phyloP scores from a whole-genome alignment of 1,140 invertebrate genomes.

The Drosophila pachea region DNA sequence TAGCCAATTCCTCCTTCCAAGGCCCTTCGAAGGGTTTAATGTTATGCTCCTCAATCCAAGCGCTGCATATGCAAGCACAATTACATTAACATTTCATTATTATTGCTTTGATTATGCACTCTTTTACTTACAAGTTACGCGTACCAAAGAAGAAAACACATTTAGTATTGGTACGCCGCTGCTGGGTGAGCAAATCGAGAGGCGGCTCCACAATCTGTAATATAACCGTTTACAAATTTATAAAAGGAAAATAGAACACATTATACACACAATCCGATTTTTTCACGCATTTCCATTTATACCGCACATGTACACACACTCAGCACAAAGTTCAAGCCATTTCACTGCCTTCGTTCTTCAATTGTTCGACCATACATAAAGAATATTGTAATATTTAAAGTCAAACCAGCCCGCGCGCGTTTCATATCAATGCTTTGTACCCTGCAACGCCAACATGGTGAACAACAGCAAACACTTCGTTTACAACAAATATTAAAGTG shows the following conservation, averaged over 20 bases:
- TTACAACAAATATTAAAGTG: slow-evolving; percentile 41
- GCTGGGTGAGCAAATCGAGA: slow-evolving; percentile 83
- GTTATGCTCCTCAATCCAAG: slow-evolving; percentile 92
- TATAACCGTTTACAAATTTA: background rate
- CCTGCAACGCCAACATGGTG: no score
- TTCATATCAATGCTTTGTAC: slow-evolving; percentile 24
- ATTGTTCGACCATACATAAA: slow-evolving; percentile 14
- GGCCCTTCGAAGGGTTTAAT: slow-evolving; percentile 89
- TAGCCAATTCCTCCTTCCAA: slow-evolving; percentile 89
- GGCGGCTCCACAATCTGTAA: slow-evolving; percentile 85
- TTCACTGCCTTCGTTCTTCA: slow-evolving; percentile 2
- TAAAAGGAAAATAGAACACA: background rate
- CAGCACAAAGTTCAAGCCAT: slow-evolving; percentile 19
- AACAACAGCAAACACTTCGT: slow-evolving; percentile 7
- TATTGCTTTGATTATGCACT: background rate
- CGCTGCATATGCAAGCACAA: slow-evolving; percentile 81
- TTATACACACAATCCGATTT: background rate
- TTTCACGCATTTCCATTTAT: background rate
- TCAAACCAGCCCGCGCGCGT: slow-evolving; percentile 8
- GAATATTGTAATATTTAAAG: slow-evolving; percentile 30
- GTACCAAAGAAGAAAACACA: slow-evolving; percentile 97
- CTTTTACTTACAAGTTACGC: slow-evolving; percentile 92
- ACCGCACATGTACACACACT: slow-evolving; percentile 2
- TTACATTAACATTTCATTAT: background rate
- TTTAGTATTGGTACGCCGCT: slow-evolving; percentile 83